phyloP scores from a whole-genome alignment of 2,888 invertebrate genomes.

The Allygus modestus region DNA sequence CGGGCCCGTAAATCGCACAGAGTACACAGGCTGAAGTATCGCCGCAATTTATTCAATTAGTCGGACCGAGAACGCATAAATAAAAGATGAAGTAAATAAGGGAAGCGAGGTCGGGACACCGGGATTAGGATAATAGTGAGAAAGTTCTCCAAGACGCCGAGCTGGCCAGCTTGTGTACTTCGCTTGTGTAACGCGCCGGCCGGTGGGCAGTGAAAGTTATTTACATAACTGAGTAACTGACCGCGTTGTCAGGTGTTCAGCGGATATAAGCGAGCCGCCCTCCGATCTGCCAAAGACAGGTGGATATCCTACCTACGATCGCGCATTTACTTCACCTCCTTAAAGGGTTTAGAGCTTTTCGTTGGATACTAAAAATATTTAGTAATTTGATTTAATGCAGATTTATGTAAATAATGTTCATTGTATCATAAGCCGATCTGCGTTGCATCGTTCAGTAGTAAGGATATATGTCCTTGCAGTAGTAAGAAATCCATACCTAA shows the following conservation, averaged over 20 bases:
- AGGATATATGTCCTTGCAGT: no score
- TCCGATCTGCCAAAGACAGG: no score
- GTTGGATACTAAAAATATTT: no score
- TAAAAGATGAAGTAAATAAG: conserved; percentile 30
- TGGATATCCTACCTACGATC: no score
- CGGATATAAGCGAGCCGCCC: no score
- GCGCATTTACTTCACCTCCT: no score
- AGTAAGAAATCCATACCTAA: no score
- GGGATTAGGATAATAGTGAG: conserved; percentile 23
- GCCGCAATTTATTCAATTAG: conserved; percentile 53
- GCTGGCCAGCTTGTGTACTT: not conserved
- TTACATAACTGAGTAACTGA: conserved; percentile 20
- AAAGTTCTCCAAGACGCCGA: not conserved
- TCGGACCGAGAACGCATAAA: conserved; percentile 36
- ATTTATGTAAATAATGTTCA: no score
- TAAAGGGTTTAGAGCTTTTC: no score
- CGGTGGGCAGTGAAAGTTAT: conserved; percentile 17
- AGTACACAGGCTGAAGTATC: not conserved
- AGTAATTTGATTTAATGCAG: no score
- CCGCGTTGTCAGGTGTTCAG: not conserved
- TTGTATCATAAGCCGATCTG: no score
- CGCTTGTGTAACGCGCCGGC: conserved; percentile 2
- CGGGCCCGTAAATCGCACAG: conserved; percentile 25
- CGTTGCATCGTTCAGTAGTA: no score
- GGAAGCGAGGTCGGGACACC: not conserved